Evolutionary conservation across 64 coral and sea anemone genomes (phyloP), one percentile per base, ranked within the genome.

Genomic region (Hydrozoanthus tunicans): DNA sequence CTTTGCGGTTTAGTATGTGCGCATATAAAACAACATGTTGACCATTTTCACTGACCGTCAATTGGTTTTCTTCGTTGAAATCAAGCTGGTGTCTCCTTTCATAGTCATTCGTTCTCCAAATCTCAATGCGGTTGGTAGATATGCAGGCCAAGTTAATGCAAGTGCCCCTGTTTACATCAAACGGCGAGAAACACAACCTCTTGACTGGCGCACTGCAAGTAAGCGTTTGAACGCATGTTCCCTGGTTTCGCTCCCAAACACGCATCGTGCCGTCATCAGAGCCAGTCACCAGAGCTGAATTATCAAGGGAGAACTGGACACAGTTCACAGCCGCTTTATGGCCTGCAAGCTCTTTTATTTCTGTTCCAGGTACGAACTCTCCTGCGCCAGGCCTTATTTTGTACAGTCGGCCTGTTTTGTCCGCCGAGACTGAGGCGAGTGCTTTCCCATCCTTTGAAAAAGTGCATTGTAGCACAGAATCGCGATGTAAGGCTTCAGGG

Each of bases 251-350:
- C 53, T 77, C 75, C 95, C 95, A 96, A 7, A 81, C 81, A 13
- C 91, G 86, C 14, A 96, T 96, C 5, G 82, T 86, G 23, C 53
- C 56, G 79, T 96, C 95, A 5, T 96, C 92, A 11, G 92, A 96
- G 24, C 95, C 95, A 10, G 92, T 93, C 51, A 96, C 66, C 3
- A 91, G 77, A 6, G 62, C 9, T 0, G 81, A 79, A 59, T 65
- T 63, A 77, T 96, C 95, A 25, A 71, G 83, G 9, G 95, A 89
- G 77, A 96, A 96, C 27, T 82, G 59, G 4, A 94, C 76, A 11
- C 56, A 66, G 58, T 94, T 93, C 9, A 96, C 95, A 4, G 95
- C 75, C 0, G 65, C 89, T 7, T 75, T 86, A 78, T 96, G 95
- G 12, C 91, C 91, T 14, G 51, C 62, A 27, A 96, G 73, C 54